Evolutionary conservation across 2,888 invertebrate genomes (phyloP).

Genomic region (Barypeithes pellucidus): DNA sequence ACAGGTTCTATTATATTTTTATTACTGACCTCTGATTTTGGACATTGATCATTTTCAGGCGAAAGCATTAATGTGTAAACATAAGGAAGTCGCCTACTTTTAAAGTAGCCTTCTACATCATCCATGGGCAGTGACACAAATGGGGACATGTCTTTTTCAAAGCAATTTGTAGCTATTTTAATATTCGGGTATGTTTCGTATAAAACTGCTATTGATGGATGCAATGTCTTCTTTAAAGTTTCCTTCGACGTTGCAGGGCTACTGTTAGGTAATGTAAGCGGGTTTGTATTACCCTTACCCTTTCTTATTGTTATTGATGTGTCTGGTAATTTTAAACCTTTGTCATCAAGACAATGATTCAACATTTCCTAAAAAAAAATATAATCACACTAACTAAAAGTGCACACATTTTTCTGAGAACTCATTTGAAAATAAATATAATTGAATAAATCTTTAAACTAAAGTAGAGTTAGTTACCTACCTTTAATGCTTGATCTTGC

Average conservation of each 20-base stretch:
- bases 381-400: not conserved
- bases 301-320: conserved; percentile 36
- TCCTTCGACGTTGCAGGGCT: not conserved
- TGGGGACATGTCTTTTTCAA: conserved; percentile 53
- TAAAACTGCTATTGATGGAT: conserved; percentile 55
- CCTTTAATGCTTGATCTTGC: conserved; percentile 60
- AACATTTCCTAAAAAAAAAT: conserved; percentile 36
- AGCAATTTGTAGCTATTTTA: conserved; percentile 53
- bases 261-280: not conserved
- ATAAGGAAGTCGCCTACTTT: not conserved
- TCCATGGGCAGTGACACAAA: conserved; percentile 56
- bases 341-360: conserved; percentile 12
- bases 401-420: too few relatives aligned
- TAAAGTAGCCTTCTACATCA: conserved; percentile 57
- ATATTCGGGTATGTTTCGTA: conserved; percentile 54
- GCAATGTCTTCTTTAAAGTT: conserved; percentile 24
- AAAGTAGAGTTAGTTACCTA: too few relatives aligned
- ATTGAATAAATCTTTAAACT: too few relatives aligned
- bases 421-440: too few relatives aligned
- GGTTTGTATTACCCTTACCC: not conserved
- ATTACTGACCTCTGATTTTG: not conserved
- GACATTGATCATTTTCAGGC: not conserved
- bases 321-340: conserved; percentile 39
- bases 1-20: too few relatives aligned
- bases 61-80: too few relatives aligned